phyloP scores from a whole-genome alignment of 2,797 vertebrate species.

The Florisuga fusca region DNA sequence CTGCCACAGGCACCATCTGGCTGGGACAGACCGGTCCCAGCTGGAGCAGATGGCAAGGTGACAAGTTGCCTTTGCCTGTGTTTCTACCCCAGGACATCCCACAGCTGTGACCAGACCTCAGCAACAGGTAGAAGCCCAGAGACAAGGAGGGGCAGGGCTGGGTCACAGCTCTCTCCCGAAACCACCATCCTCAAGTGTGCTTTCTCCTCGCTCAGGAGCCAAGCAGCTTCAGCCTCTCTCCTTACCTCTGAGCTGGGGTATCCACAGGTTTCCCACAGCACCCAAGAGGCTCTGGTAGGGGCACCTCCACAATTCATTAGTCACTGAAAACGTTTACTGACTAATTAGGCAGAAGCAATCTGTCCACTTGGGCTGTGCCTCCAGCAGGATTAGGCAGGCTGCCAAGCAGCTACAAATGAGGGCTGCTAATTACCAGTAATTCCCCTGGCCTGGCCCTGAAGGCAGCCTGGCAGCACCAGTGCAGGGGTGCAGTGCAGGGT shows the following conservation, averaged over 20 bases:
- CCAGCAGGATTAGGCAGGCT: constrained; percentile 14
- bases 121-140: background rate
- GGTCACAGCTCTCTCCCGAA: background rate
- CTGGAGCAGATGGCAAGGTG: background rate
- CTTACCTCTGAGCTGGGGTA: background rate
- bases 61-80: accelerated
- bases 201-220: accelerated
- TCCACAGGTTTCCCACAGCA: background rate
- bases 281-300: background rate
- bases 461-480: background rate
- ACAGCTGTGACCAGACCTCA: accelerated
- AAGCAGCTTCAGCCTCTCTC: background rate
- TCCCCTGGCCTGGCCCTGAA: background rate
- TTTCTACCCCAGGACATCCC: background rate
- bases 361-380: constrained; percentile 20
- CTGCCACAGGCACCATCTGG: background rate
- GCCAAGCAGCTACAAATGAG: background rate
- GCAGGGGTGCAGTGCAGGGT: accelerated
- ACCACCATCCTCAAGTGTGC: accelerated
- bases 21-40: background rate
- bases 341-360: constrained; percentile 49
- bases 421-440: constrained; percentile 31
- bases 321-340: constrained; percentile 43
- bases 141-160: background rate
- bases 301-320: background rate